A percentile compares a stretch with the other conserved stretches of the same genome.
These are phyloP conservation scores for Gobius niger DNA, from an alignment of 2,113 vertebrate genomes.

Conservation along the genomic window DNA sequence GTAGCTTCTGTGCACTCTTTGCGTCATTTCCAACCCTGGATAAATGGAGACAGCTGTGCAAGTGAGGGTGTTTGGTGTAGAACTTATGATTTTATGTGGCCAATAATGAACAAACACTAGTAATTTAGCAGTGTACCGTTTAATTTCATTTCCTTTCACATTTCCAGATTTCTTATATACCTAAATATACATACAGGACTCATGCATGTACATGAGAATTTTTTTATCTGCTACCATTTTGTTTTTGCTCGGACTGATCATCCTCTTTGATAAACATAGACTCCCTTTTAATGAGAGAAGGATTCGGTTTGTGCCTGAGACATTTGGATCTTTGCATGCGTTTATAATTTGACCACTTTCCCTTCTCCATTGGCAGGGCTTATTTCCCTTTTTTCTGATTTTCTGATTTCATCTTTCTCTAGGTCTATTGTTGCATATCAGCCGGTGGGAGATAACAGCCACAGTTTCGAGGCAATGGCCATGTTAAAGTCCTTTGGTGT, in stretches of 20 bases:
- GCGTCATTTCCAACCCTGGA: background rate
- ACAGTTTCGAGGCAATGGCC: constrained; percentile 92
- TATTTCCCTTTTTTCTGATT: background rate
- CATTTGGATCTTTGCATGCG: constrained; percentile 21
- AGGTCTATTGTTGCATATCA: constrained; percentile 96
- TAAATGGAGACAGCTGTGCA: background rate
- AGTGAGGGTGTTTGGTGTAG: too few species aligned
- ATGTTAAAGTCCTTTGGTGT: constrained; percentile 93
- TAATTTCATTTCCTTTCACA: background rate
- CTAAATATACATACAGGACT: background rate
- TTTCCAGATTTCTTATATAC: background rate
- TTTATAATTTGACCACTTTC: constrained; percentile 1
- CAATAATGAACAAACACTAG: too few species aligned
- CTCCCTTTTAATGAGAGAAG: constrained; percentile 6
- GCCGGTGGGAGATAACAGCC: constrained; percentile 90
- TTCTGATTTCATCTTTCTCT: constrained; percentile 15
- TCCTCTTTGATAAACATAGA: background rate
- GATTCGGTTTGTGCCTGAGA: constrained; percentile 17
- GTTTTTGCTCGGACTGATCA: background rate
- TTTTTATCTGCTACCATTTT: background rate
- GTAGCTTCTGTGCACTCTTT: background rate
- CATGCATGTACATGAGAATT: background rate
- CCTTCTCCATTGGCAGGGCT: background rate
- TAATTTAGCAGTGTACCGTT: background rate
- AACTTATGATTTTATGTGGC: too few species aligned